Evolutionary conservation across 2,113 vertebrate species (phyloP).

Genomic region (Turnix velox): DNA sequence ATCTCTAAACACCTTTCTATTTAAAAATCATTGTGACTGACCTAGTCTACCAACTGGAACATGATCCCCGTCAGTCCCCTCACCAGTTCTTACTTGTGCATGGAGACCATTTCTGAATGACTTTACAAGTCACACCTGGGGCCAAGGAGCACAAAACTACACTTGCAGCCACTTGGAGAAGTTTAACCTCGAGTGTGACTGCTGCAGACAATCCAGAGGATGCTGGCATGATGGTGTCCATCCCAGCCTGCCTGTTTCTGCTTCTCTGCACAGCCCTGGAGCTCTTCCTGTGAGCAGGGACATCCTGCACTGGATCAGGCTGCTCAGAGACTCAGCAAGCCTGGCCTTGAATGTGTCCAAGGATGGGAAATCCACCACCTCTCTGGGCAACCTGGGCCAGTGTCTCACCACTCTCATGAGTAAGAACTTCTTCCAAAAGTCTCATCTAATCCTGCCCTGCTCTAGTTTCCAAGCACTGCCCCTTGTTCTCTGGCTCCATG

Average conservation of each 20-base stretch:
- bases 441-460: no score
- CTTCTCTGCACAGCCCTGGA: not conserved
- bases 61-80: not conserved
- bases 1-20: not conserved
- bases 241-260: not conserved
- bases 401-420: no score
- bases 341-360: no score
- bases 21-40: not conserved
- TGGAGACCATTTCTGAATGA: not conserved
- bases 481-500: no score
- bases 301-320: no score
- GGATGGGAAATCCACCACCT: no score
- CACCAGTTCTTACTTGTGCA: not conserved
- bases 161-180: not conserved
- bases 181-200: not conserved
- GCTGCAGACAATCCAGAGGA: not conserved
- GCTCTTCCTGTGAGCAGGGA: not conserved
- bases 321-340: no score
- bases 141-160: not conserved
- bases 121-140: rapidly evolving
- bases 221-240: rapidly evolving
- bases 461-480: no score
- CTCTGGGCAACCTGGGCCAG: no score
- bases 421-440: no score
- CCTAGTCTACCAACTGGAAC: not conserved